Conservation (phyloP, 2,113 vertebrate species). For the Chionodraco myersi region DNA sequence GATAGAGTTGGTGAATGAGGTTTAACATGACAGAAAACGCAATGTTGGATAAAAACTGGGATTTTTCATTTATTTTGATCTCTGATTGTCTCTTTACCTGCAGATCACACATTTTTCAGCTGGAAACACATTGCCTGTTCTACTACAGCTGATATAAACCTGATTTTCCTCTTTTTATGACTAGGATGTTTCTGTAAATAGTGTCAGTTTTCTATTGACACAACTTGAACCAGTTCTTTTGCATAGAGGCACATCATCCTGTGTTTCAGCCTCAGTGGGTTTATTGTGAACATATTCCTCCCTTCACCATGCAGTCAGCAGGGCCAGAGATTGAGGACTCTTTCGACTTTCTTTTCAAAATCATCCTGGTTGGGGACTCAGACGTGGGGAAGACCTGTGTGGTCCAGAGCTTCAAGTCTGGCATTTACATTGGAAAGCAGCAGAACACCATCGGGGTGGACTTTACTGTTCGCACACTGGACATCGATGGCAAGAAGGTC, state of each 20-base stretch:
- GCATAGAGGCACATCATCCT: slow-evolving; percentile 25
- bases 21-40: neutral
- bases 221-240: slow-evolving; percentile 61
- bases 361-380: slow-evolving; percentile 95
- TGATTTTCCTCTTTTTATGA: neutral
- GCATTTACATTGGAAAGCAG: slow-evolving; percentile 88
- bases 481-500: slow-evolving; percentile 92
- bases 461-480: slow-evolving; percentile 92
- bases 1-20: neutral
- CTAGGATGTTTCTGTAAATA: slow-evolving; percentile 59
- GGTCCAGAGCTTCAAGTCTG: slow-evolving; percentile 93
- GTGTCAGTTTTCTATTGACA: slow-evolving; percentile 63
- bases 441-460: slow-evolving; percentile 98
- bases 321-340: slow-evolving; percentile 83
- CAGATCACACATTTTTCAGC: neutral
- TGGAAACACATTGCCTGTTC: neutral
- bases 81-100: slow-evolving; percentile 6
- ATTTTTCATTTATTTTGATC: neutral
- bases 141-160: neutral
- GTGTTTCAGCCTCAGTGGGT: slow-evolving; percentile 34
- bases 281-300: slow-evolving; percentile 24
- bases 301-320: slow-evolving; percentile 85
- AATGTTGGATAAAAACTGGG: neutral
- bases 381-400: slow-evolving; percentile 97
- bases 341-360: slow-evolving; percentile 95